These are phyloP conservation scores for Caenorhabditis sp. DNA, from an alignment of 2,888 invertebrate genomes.

Conservation along the genomic window DNA sequence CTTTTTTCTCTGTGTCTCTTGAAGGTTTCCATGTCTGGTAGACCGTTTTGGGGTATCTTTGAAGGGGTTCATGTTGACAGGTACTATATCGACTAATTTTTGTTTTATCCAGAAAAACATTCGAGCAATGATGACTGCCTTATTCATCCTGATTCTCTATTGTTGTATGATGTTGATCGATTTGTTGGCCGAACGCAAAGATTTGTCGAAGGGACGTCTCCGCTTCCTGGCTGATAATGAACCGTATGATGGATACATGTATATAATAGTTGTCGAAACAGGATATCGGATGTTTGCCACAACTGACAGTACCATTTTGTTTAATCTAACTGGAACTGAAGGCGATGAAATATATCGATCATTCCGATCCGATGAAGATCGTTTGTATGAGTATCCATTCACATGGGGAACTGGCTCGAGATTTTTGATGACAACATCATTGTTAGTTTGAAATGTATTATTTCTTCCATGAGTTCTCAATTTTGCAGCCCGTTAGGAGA, in stretches of 20 bases:
- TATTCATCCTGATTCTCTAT: slow-evolving; percentile 26
- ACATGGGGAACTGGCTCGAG: slow-evolving; percentile 52
- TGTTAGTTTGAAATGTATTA: slow-evolving; percentile 19
- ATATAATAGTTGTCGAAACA: slow-evolving; percentile 52
- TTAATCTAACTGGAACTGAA: slow-evolving; percentile 52
- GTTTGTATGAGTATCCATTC: slow-evolving; percentile 34
- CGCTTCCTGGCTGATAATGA: slow-evolving; percentile 48
- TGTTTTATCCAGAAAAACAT: slow-evolving; percentile 19
- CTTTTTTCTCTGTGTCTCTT: too few relatives aligned
- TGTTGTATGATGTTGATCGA: slow-evolving; percentile 11
- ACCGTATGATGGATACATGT: slow-evolving; percentile 53
- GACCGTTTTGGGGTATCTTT: too few relatives aligned
- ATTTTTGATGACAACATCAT: slow-evolving; percentile 53
- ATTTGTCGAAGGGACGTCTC: slow-evolving; percentile 29
- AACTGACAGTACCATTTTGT: slow-evolving; percentile 46
- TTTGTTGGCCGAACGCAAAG: slow-evolving; percentile 14
- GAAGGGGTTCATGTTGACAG: too few relatives aligned
- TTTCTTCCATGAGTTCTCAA: neutral
- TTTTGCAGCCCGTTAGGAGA: slow-evolving; percentile 47
- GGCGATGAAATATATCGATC: slow-evolving; percentile 42
- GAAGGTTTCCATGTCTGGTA: too few relatives aligned
- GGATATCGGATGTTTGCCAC: slow-evolving; percentile 55
- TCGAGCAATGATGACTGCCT: slow-evolving; percentile 25
- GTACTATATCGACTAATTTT: neutral
- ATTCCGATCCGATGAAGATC: slow-evolving; percentile 31